Conservation (phyloP, 2,797 vertebrate genomes). For the Pteronotus mesoamericanus region DNA sequence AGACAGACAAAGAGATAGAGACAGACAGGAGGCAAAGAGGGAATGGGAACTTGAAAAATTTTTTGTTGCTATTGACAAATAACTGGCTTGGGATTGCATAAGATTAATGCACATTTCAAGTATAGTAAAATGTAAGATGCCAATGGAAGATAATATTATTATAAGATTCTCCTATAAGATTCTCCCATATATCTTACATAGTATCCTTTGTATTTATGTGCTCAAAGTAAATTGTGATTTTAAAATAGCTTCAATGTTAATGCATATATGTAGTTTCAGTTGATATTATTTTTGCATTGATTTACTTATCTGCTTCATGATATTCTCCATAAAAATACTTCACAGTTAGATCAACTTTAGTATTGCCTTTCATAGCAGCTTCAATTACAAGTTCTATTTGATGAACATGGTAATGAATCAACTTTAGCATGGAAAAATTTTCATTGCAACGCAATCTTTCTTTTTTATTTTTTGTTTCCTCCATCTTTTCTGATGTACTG, state of each 20-base stretch:
- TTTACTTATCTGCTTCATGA: not conserved
- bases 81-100: not conserved
- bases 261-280: not conserved
- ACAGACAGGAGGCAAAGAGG: not conserved
- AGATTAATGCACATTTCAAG: not conserved
- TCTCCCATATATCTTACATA: not conserved
- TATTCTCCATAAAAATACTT: conserved; percentile 49
- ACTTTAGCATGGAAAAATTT: not conserved
- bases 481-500: not conserved
- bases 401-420: conserved; percentile 47
- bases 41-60: not conserved
- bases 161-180: not conserved
- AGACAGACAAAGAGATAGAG: not conserved
- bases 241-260: not conserved
- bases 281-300: conserved; percentile 53
- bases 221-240: not conserved
- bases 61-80: not conserved
- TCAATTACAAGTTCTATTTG: conserved; percentile 34
- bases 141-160: not conserved
- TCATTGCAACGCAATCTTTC: not conserved
- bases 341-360: not conserved
- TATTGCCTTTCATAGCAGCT: conserved; percentile 32
- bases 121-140: not conserved
- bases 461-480: not conserved
- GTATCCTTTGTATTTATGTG: not conserved